Evolutionary conservation across 1,140 invertebrate species (phyloP).

Genomic region (Drepana arcuata): DNA sequence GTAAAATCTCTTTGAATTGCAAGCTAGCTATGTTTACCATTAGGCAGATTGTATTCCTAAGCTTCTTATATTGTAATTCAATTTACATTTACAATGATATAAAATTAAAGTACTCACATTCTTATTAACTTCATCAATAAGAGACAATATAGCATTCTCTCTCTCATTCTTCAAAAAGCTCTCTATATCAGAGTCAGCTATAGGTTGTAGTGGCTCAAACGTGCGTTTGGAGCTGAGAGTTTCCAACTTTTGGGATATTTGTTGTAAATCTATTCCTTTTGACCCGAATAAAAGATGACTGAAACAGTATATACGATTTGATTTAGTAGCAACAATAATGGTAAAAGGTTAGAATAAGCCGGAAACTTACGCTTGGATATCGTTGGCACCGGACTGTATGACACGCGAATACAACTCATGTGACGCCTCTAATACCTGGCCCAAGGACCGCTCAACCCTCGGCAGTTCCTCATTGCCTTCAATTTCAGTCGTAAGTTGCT

Average conservation of each 20-base stretch:
- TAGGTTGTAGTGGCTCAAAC: conserved; percentile 91
- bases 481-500: conserved; percentile 90
- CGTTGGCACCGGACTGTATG: conserved; percentile 86
- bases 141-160: conserved; percentile 92
- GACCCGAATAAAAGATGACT: conserved; percentile 94
- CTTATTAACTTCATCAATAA: conserved; percentile 86
- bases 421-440: conserved; percentile 93
- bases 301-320: no score
- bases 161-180: conserved; percentile 94
- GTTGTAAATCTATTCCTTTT: conserved; percentile 93
- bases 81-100: no score
- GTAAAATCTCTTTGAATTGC: no score
- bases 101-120: conserved; percentile 23
- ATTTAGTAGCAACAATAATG: no score
- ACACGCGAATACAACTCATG: conserved; percentile 90
- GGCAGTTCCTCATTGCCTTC: conserved; percentile 87
- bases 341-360: no score
- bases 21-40: no score
- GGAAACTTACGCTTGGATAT: conserved; percentile 90
- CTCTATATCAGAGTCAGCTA: conserved; percentile 90
- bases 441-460: conserved; percentile 90
- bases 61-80: no score
- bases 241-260: conserved; percentile 92
- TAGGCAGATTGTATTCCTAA: no score
- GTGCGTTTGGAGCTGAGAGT: conserved; percentile 86